These are phyloP conservation scores for Seriola aureovittata DNA, from an alignment of 2,113 vertebrate species.

Conservation along the genomic window DNA sequence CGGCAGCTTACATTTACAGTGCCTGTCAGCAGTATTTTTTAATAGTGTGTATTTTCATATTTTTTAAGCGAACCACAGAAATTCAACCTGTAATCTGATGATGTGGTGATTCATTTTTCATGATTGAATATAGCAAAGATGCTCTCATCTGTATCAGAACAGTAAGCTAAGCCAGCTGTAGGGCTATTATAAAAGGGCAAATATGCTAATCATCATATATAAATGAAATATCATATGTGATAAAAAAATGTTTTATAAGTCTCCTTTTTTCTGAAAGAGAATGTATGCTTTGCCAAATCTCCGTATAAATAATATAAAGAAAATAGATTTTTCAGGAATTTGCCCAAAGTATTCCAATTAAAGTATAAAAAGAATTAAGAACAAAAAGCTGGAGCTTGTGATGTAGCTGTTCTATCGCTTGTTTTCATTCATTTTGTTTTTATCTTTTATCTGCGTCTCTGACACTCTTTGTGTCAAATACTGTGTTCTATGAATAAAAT, in stretches of 20 bases:
- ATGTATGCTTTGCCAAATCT: conserved; percentile 29
- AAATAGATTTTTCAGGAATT: conserved; percentile 29
- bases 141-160: not conserved
- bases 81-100: not conserved
- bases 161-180: not conserved
- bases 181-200: not conserved
- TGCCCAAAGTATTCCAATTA: conserved; percentile 42
- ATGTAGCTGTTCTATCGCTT: conserved; percentile 21
- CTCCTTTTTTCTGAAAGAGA: conserved; percentile 8
- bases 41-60: not conserved
- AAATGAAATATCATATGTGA: conserved; percentile 36
- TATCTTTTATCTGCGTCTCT: conserved; percentile 8
- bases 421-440: conserved; percentile 23
- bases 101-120: not conserved
- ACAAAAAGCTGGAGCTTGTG: not conserved
- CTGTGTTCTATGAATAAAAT: conserved; percentile 28
- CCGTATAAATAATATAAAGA: conserved; percentile 50
- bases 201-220: conserved; percentile 36
- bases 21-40: not conserved
- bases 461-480: not conserved
- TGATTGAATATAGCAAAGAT: not conserved
- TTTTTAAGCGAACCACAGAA: not conserved
- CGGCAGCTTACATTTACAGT: not conserved
- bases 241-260: conserved; percentile 15
- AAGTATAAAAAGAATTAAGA: conserved; percentile 37